Evolutionary conservation across 2,888 invertebrate species (phyloP).

Genomic region (Phaonia tiefii): DNA sequence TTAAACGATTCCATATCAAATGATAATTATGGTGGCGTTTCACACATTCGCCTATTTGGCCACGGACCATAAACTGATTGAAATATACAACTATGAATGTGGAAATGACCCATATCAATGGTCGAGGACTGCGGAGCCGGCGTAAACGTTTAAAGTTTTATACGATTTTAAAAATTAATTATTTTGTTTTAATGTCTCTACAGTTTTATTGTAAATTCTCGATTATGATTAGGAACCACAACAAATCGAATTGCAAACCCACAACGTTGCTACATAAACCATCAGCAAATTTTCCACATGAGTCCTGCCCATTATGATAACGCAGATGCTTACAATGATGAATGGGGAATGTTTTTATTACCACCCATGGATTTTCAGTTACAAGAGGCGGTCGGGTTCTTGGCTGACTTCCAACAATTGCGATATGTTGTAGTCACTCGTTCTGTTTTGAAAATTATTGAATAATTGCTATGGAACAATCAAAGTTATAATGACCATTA

Average conservation of each 20-base stretch:
- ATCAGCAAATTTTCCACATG: conserved; percentile 1
- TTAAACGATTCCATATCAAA: no score
- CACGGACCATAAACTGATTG: conserved; percentile 41
- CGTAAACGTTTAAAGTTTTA: conserved; percentile 14
- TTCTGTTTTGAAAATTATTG: conserved; percentile 52
- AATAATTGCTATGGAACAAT: conserved; percentile 56
- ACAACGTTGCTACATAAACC: neutral
- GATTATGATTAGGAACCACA: conserved; percentile 5
- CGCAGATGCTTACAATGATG: no score
- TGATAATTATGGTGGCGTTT: no score
- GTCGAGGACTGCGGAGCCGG: neutral
- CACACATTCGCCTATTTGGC: neutral
- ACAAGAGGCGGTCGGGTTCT: no score
- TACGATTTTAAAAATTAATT: conserved; percentile 19
- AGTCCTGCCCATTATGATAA: neutral
- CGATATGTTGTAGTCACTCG: no score
- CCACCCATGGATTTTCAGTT: conserved; percentile 7
- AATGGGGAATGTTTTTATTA: neutral
- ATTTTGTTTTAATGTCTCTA: conserved; percentile 52
- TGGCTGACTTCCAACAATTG: no score
- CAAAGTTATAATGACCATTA: conserved; percentile 61
- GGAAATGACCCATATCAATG: conserved; percentile 47
- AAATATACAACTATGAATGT: conserved; percentile 39
- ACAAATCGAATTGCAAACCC: conserved; percentile 6
- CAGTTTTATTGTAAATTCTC: conserved; percentile 1